These are phyloP conservation scores for Sinonovacula constricta DNA, from an alignment of 1,140 invertebrate genomes.

Conservation along the genomic window DNA sequence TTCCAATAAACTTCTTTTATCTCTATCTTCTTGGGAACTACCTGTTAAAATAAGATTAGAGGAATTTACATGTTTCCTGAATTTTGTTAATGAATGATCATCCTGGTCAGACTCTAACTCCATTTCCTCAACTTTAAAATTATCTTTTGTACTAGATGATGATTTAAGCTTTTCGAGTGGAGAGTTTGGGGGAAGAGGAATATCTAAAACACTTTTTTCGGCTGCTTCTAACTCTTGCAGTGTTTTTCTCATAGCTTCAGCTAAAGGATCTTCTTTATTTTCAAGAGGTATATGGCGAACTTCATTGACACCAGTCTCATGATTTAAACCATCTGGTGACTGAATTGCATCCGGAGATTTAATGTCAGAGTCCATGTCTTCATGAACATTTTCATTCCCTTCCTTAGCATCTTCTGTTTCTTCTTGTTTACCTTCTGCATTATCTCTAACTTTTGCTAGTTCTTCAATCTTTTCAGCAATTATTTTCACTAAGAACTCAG, in stretches of 20 bases:
- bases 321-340: neutral
- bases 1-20: neutral
- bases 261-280: constrained; percentile 13
- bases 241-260: constrained; percentile 30
- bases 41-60: too few species aligned
- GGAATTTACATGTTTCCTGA: too few species aligned
- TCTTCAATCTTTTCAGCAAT: constrained; percentile 49
- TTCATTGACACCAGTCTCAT: neutral
- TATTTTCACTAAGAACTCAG: constrained; percentile 46
- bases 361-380: neutral
- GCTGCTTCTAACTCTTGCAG: constrained; percentile 26
- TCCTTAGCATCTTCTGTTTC: neutral
- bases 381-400: neutral
- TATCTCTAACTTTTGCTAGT: neutral
- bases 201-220: constrained; percentile 16
- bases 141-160: too few species aligned
- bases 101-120: too few species aligned
- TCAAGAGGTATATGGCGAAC: constrained; percentile 43
- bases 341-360: constrained; percentile 18
- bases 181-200: too few species aligned
- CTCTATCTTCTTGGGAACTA: too few species aligned
- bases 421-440: constrained; percentile 1
- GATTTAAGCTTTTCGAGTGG: too few species aligned
- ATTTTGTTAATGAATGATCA: too few species aligned
- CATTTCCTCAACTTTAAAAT: too few species aligned